Evolutionary conservation across 2,888 invertebrate genomes (phyloP).

Genomic region (Fragum sueziense): DNA sequence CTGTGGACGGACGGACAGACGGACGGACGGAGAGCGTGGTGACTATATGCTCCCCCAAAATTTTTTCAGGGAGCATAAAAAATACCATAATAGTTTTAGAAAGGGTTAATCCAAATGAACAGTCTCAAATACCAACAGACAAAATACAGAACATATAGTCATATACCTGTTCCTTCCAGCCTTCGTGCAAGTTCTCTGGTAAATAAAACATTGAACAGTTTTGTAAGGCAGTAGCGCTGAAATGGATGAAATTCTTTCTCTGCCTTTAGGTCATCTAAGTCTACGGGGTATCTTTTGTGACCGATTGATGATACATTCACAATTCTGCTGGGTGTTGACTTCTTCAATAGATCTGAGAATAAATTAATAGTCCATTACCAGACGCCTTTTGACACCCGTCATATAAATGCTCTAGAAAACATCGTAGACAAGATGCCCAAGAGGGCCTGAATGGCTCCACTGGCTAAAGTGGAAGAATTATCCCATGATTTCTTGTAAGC

Average conservation of each 20-base stretch:
- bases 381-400: too few relatives aligned
- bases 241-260: conserved; percentile 66
- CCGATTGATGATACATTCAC: conserved; percentile 73
- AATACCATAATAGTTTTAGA: too few relatives aligned
- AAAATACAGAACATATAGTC: background rate
- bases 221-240: conserved; percentile 76
- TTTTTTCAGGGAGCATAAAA: too few relatives aligned
- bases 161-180: conserved; percentile 72
- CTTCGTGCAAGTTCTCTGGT: conserved; percentile 77
- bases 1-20: too few relatives aligned
- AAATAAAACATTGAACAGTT: conserved; percentile 80
- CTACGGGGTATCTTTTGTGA: conserved; percentile 64
- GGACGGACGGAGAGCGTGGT: too few relatives aligned
- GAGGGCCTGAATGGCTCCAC: too few relatives aligned
- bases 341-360: conserved; percentile 69
- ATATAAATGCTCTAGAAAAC: too few relatives aligned
- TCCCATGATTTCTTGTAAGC: too few relatives aligned
- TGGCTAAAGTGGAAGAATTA: too few relatives aligned
- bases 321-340: conserved; percentile 69
- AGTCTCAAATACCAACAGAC: background rate
- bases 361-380: background rate
- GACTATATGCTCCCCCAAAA: too few relatives aligned
- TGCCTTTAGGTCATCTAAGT: conserved; percentile 68
- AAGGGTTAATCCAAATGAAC: too few relatives aligned
- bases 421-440: background rate